A percentile compares a stretch with the other conserved stretches of the same genome.
These are phyloP conservation scores for Labrus mixtus DNA, from an alignment of 2,113 vertebrate genomes.

Conservation along the genomic window DNA sequence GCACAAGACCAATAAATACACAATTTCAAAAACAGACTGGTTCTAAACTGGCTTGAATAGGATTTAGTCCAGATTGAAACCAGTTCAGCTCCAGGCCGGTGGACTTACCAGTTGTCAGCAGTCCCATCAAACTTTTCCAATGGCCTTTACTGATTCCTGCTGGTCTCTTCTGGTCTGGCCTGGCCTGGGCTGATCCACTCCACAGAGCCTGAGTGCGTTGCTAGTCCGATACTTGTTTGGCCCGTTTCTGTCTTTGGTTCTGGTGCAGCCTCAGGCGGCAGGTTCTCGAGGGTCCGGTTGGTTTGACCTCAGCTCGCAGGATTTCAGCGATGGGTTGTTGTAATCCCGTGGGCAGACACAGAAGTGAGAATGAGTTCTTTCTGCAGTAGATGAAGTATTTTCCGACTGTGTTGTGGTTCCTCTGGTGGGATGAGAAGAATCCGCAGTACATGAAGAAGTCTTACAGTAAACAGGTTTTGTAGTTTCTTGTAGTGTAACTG, in stretches of 20 bases:
- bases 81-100: neutral
- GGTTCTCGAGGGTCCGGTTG: constrained; percentile 2
- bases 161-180: constrained; percentile 47
- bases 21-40: no score
- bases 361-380: neutral
- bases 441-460: neutral
- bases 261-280: constrained; percentile 26
- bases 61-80: no score
- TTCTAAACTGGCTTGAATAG: no score
- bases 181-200: constrained; percentile 5
- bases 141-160: constrained; percentile 46
- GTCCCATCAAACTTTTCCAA: constrained; percentile 79
- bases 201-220: constrained; percentile 1
- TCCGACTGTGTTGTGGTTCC: constrained; percentile 7
- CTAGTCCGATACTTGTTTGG: constrained; percentile 20
- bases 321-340: neutral
- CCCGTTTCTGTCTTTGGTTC: constrained; percentile 18
- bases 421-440: neutral
- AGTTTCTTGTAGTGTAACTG: constrained; percentile 11
- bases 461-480: neutral
- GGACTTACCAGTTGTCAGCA: constrained; percentile 72
- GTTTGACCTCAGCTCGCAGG: neutral
- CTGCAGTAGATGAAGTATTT: constrained; percentile 6
- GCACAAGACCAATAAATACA: no score
- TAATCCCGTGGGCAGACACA: constrained; percentile 21